A percentile compares a stretch with the other conserved stretches of the same genome.
These are phyloP conservation scores for Helogale parvula DNA, from an alignment of 2,113 vertebrate species.

Conservation along the genomic window DNA sequence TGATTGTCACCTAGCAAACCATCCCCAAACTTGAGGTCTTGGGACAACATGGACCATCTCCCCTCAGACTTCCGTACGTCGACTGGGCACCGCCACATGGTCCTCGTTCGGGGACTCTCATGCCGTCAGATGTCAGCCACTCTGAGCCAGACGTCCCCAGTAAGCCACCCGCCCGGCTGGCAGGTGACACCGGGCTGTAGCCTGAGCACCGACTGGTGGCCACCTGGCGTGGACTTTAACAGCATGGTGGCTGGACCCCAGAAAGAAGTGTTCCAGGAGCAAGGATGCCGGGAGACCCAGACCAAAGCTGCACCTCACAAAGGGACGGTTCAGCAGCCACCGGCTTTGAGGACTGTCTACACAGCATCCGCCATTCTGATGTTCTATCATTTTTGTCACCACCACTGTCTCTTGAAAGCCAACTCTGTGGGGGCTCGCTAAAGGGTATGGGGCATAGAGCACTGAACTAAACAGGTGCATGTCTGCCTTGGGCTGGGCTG, in stretches of 20 bases:
- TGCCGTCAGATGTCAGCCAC: rapidly evolving
- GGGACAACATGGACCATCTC: neutral
- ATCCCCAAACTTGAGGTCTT: neutral
- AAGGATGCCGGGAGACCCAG: neutral
- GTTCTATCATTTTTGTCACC: neutral
- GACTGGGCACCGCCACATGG: rapidly evolving
- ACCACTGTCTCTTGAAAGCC: too few relatives aligned
- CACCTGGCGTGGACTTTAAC: rapidly evolving
- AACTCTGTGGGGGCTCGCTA: neutral
- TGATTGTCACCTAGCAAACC: neutral
- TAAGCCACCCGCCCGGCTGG: neutral
- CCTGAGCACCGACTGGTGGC: rapidly evolving
- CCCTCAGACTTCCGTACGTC: too few relatives aligned
- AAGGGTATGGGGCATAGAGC: neutral
- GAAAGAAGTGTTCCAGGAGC: neutral
- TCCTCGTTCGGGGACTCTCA: neutral
- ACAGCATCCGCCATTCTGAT: rapidly evolving
- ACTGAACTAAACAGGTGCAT: too few relatives aligned
- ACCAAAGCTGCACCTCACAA: neutral
- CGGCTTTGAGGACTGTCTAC: neutral
- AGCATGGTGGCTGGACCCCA: neutral
- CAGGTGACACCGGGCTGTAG: neutral
- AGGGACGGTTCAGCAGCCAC: rapidly evolving
- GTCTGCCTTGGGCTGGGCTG: neutral
- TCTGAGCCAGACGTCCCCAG: rapidly evolving